These are phyloP conservation scores for Lepidurus apus DNA, from an alignment of 1,140 invertebrate genomes.

Conservation along the genomic window DNA sequence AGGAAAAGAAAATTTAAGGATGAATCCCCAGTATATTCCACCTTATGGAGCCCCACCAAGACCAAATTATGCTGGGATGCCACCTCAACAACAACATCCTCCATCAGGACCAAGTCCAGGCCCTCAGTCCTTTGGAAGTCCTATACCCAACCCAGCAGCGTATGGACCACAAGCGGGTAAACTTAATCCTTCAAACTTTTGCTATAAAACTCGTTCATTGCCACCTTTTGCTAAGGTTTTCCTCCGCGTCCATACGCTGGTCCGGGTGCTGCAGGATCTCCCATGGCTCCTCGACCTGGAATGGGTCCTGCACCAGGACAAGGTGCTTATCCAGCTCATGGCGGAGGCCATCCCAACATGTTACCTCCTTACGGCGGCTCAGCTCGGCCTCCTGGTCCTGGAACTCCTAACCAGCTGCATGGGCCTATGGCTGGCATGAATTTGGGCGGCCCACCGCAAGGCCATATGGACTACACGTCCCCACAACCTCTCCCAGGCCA, in stretches of 20 bases:
- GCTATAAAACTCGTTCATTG: neutral
- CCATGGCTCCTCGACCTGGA: conserved; percentile 26
- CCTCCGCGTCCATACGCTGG: conserved; percentile 30
- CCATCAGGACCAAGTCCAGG: conserved; percentile 22
- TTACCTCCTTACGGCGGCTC: conserved; percentile 30
- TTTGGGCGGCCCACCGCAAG: conserved; percentile 39
- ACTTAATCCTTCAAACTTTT: neutral
- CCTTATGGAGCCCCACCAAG: conserved; percentile 26
- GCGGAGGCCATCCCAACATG: conserved; percentile 9
- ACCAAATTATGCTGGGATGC: conserved; percentile 10
- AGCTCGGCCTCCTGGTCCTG: conserved; percentile 26
- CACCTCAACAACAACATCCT: neutral
- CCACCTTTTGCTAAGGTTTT: conserved; percentile 26
- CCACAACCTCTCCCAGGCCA: conserved; percentile 24
- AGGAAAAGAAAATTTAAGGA: neutral
- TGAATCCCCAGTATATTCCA: conserved; percentile 28
- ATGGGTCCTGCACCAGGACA: conserved; percentile 8
- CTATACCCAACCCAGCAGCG: neutral
- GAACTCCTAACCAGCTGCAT: conserved; percentile 39
- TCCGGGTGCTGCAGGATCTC: neutral
- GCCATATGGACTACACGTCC: conserved; percentile 41
- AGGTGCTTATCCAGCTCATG: conserved; percentile 6
- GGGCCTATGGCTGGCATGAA: conserved; percentile 48
- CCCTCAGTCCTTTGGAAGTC: neutral
- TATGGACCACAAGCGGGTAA: neutral